Evolutionary conservation across 2,113 vertebrate genomes (phyloP).

Genomic region (Dermatemys mawii): DNA sequence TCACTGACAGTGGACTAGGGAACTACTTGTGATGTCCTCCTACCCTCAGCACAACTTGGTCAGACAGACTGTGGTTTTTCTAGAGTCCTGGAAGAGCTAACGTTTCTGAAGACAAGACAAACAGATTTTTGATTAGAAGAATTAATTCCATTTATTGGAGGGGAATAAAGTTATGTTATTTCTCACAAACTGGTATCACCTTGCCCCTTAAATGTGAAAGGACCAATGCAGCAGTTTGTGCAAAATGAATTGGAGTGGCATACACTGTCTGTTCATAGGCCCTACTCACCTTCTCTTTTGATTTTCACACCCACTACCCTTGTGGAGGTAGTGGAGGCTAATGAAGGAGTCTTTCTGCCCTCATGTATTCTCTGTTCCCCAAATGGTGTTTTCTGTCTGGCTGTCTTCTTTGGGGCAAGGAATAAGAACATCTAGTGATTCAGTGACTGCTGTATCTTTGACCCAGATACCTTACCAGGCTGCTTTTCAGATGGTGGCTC

Average conservation of each 20-base stretch:
- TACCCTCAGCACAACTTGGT: too few species aligned
- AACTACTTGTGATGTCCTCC: too few species aligned
- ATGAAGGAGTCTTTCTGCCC: not conserved
- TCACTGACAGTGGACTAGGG: too few species aligned
- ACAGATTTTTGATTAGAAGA: too few species aligned
- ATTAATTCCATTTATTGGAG: too few species aligned
- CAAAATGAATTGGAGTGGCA: not conserved
- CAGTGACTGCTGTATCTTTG: not conserved
- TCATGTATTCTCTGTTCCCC: not conserved
- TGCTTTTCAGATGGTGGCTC: not conserved
- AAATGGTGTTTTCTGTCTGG: not conserved
- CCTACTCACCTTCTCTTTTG: not conserved
- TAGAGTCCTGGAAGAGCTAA: too few species aligned
- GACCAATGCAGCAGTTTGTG: not conserved
- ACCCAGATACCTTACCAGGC: not conserved
- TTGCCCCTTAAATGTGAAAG: too few species aligned
- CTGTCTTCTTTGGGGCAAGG: not conserved
- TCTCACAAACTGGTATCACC: too few species aligned
- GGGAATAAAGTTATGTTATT: too few species aligned
- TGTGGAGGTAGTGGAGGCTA: not conserved
- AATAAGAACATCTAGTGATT: not conserved
- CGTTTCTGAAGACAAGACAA: too few species aligned
- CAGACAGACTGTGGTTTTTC: too few species aligned
- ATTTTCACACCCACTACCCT: not conserved
- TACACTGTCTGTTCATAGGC: not conserved